These are phyloP conservation scores for Podargus strigoides DNA, from an alignment of 2,797 vertebrate genomes.

Conservation along the genomic window DNA sequence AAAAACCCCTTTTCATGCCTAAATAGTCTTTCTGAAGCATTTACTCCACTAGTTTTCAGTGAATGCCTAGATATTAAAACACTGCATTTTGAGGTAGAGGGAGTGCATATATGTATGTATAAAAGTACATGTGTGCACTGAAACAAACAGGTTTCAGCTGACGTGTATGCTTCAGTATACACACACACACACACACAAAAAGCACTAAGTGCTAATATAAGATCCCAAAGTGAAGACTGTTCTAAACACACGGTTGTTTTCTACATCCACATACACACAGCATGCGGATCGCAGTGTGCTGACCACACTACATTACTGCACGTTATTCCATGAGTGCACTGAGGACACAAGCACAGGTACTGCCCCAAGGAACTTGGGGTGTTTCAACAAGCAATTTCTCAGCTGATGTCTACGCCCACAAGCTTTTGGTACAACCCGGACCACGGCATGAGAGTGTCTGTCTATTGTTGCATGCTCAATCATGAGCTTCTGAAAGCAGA, in stretches of 20 bases:
- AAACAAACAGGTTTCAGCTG: neutral
- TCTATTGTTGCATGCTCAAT: neutral
- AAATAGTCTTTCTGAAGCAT: neutral
- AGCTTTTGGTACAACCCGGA: neutral
- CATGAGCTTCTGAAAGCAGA: neutral
- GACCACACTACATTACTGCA: neutral
- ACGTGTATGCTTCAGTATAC: neutral
- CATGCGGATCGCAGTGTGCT: fast-evolving
- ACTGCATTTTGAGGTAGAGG: neutral
- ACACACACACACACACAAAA: neutral
- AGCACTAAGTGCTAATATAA: fast-evolving
- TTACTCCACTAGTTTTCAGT: neutral
- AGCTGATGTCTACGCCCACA: neutral
- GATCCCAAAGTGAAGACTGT: neutral
- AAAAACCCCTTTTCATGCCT: neutral
- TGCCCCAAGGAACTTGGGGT: neutral
- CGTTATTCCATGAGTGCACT: fast-evolving
- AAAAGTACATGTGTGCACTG: fast-evolving
- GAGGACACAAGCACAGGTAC: neutral
- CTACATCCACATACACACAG: neutral
- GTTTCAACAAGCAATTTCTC: neutral
- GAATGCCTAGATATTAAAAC: neutral
- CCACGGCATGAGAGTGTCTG: neutral
- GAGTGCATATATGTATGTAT: fast-evolving
- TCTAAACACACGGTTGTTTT: neutral